Evolutionary conservation across 2,888 invertebrate genomes (phyloP).

Genomic region (Lasiommata megera): DNA sequence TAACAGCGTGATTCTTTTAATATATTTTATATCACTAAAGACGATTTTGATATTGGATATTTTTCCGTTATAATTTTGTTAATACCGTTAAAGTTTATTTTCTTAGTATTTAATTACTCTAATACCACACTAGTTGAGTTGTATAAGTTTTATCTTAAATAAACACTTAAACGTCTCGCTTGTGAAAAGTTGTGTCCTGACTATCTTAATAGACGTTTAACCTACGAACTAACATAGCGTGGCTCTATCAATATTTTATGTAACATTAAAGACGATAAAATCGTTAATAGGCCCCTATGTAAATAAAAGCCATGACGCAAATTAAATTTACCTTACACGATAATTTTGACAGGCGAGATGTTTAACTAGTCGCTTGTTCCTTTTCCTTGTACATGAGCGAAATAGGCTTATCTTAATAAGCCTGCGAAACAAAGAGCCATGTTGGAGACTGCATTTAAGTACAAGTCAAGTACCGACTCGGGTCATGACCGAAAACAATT

Average conservation of each 20-base stretch:
- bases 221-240: constrained; percentile 17
- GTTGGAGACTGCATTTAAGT: constrained; percentile 20
- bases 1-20: too few relatives aligned
- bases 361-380: constrained; percentile 27
- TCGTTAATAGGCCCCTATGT: constrained; percentile 22
- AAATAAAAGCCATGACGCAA: constrained; percentile 29
- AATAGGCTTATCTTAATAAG: constrained; percentile 33
- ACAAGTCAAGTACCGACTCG: constrained; percentile 13
- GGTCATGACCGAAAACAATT: constrained; percentile 24
- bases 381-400: constrained; percentile 29
- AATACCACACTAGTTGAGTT: neutral
- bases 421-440: constrained; percentile 28
- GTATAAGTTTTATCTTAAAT: neutral
- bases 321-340: constrained; percentile 30
- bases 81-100: too few relatives aligned
- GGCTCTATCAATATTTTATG: constrained; percentile 23
- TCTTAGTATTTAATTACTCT: neutral
- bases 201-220: constrained; percentile 11
- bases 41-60: too few relatives aligned
- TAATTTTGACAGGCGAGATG: constrained; percentile 32
- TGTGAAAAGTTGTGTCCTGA: neutral
- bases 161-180: neutral
- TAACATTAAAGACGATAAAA: constrained; percentile 23
- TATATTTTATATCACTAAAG: too few relatives aligned
- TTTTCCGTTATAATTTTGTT: too few relatives aligned